Evolutionary conservation across 2,888 invertebrate species (phyloP), one percentile per base, ranked within the genome.

Genomic region (Mechanitis mazaeus): DNA sequence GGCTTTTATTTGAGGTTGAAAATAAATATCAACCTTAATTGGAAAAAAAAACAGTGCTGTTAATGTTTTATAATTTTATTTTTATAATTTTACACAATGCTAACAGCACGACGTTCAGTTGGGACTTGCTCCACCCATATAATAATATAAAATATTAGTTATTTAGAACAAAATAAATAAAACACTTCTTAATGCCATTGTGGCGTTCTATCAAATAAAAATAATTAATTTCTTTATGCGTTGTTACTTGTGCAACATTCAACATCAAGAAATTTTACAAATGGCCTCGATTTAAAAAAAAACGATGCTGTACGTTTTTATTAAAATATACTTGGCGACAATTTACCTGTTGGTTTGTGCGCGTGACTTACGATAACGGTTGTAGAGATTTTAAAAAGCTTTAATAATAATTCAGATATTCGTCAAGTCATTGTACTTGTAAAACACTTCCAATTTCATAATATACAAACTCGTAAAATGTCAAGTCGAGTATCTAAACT

Each of bases 111-210:
- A 81, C 81, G 78, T 81, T 83, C 79, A 75, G 73, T 80, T 77
- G 82, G 84, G 81, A 82, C 83, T 79, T 74, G 76, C 77, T 82
- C 76, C 81, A 78, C 79, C 80, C 81, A 76, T 66, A 74, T 80
- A 70, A 71, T 71, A 79, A 81, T 85, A 85, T 84, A 87, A 85
- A 86, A 84, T 87, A 88, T 87, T 84, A 83, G 85, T 88, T 82
- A 81, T 84, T 85, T 84, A 85, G 75, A 87, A 86, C 86, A 82
- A 87, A 88, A 89, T 87, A 88, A 89, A 89, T 87, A 87, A 85
- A 83, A 82, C 81, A 78, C 83, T 81, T 87, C 83, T 80, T 80
- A 84, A 80, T 81, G 87, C 87, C 88, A 79, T 77, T 77, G 69
- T 76, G 85, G 87, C 85, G 75, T 79, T 72, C 71, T 70, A 79